These are phyloP conservation scores for Lepisosteus oculatus DNA, from an alignment of 2,113 vertebrate species.

Conservation along the genomic window DNA sequence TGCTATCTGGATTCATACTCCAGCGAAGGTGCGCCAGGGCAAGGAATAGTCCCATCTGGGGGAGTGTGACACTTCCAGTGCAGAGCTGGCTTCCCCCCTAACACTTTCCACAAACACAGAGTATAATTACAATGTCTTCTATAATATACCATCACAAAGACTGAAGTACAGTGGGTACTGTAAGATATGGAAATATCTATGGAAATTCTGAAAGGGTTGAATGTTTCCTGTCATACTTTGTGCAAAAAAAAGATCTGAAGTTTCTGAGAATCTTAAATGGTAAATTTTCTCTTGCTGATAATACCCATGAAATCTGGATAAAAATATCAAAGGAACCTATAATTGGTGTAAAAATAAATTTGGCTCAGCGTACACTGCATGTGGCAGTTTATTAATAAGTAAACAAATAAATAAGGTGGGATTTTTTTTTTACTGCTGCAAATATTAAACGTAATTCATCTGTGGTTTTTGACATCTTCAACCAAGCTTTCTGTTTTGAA, in stretches of 20 bases:
- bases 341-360: constrained; percentile 44
- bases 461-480: not conserved
- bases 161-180: too few relatives aligned
- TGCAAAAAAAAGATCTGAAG: too few relatives aligned
- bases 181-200: too few relatives aligned
- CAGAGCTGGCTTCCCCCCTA: not conserved
- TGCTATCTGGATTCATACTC: constrained; percentile 98
- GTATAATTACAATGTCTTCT: too few relatives aligned
- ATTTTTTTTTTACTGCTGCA: not conserved
- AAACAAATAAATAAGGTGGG: constrained; percentile 19
- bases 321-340: constrained; percentile 46
- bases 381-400: constrained; percentile 55
- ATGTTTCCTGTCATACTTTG: too few relatives aligned
- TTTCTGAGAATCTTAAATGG: too few relatives aligned
- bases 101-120: too few relatives aligned
- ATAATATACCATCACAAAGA: too few relatives aligned
- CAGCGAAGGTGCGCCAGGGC: constrained; percentile 81
- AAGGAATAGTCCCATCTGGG: too few relatives aligned
- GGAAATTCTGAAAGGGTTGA: too few relatives aligned
- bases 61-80: not conserved
- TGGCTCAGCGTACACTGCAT: constrained; percentile 37
- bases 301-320: constrained; percentile 48
- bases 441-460: not conserved
- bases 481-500: not conserved
- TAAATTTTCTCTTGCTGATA: constrained; percentile 29